Percentiles rank a stretch among this genome's conserved stretches.
Evolutionary conservation across 2,888 invertebrate species (phyloP).

Genomic region (Metacarcinus magister): DNA sequence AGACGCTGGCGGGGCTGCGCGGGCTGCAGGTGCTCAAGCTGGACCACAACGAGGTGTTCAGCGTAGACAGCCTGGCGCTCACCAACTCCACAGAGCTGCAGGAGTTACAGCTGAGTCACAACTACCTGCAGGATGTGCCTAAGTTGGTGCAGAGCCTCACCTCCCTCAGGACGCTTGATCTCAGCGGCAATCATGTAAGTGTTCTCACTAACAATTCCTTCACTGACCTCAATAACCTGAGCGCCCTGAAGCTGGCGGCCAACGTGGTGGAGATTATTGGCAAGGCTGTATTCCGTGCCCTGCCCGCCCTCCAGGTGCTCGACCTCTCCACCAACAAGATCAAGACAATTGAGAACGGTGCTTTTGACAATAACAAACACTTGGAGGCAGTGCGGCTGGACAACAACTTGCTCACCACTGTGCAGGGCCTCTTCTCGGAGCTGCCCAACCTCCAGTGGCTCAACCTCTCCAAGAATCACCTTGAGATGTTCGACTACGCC

Average conservation of each 20-base stretch:
- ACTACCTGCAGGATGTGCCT: slow-evolving; percentile 92
- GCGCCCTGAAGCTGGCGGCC: slow-evolving; percentile 90
- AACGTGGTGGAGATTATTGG: slow-evolving; percentile 91
- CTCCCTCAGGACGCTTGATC: slow-evolving; percentile 91
- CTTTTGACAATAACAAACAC: slow-evolving; percentile 91
- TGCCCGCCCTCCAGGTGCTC: slow-evolving; percentile 90
- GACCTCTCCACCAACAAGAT: slow-evolving; percentile 93
- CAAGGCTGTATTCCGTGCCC: slow-evolving; percentile 91
- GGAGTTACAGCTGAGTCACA: slow-evolving; percentile 94
- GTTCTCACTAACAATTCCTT: slow-evolving; percentile 92
- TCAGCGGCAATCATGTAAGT: slow-evolving; percentile 90
- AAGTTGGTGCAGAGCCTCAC: slow-evolving; percentile 92
- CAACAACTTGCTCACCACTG: slow-evolving; percentile 92
- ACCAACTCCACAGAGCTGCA: slow-evolving; percentile 89
- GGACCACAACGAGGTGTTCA: slow-evolving; percentile 80
- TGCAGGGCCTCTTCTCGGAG: slow-evolving; percentile 91
- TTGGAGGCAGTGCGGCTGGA: slow-evolving; percentile 92
- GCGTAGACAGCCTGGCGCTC: slow-evolving; percentile 80
- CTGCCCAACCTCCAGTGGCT: slow-evolving; percentile 84
- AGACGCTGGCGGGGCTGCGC: slow-evolving; percentile 77
- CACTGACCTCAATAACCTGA: slow-evolving; percentile 90
- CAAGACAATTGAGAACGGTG: slow-evolving; percentile 90
- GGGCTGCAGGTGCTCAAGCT: slow-evolving; percentile 80
- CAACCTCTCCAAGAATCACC: slow-evolving; percentile 87
- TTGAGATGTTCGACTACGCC: slow-evolving; percentile 90